A percentile compares a stretch with the other conserved stretches of the same genome.
Evolutionary conservation across 2,797 vertebrate species (phyloP).

Genomic region (Orestias chungarensis): DNA sequence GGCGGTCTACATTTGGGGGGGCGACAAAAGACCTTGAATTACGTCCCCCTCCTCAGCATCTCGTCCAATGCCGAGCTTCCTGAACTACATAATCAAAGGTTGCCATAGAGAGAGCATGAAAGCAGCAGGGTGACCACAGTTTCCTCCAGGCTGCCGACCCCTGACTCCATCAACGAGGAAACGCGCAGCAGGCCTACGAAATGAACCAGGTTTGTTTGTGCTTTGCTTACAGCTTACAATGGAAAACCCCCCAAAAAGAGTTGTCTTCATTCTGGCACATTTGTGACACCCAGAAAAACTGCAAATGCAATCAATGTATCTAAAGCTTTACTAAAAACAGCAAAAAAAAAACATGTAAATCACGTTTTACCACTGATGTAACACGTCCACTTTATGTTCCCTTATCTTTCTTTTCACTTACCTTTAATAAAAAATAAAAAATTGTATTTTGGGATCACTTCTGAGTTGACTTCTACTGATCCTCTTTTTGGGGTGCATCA

Average conservation of each 20-base stretch:
- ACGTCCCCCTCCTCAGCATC: slow-evolving; percentile 9
- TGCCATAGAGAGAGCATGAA: slow-evolving; percentile 62
- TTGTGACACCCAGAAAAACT: background rate
- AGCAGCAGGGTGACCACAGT: slow-evolving; percentile 23
- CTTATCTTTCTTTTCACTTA: no score
- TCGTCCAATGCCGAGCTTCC: slow-evolving; percentile 19
- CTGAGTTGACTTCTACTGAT: no score
- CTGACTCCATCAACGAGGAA: slow-evolving; percentile 11
- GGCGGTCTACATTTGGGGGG: slow-evolving; percentile 36
- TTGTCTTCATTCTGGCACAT: background rate
- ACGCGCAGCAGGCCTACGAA: background rate
- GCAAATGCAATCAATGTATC: background rate
- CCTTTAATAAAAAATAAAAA: no score
- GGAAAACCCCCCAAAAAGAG: background rate
- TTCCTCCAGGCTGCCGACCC: slow-evolving; percentile 21
- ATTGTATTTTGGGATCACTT: no score
- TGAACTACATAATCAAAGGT: slow-evolving; percentile 68
- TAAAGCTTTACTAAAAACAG: background rate
- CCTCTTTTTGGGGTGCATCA: no score
- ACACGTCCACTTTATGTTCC: no score
- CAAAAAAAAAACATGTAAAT: no score
- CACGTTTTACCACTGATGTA: no score
- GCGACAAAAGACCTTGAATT: slow-evolving; percentile 57
- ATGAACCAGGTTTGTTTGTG: slow-evolving; percentile 5
- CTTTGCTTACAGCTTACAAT: background rate